phyloP scores from a whole-genome alignment of 1,140 invertebrate species.

The Steinernema khuongi region DNA sequence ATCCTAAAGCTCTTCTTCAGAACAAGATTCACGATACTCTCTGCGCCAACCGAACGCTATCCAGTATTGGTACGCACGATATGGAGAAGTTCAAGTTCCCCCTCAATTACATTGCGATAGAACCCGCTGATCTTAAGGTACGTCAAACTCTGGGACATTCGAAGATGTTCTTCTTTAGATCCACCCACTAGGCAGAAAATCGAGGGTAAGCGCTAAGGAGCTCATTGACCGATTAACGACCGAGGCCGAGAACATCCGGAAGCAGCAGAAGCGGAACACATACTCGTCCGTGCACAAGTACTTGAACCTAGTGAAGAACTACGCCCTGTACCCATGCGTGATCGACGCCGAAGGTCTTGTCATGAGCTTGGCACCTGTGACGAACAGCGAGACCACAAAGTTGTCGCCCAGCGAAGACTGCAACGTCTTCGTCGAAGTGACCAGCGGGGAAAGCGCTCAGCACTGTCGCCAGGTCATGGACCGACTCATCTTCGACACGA shows the following conservation, averaged over 20 bases:
- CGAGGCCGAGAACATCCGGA: slow-evolving; percentile 6
- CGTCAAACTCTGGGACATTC: not conserved
- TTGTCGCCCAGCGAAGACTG: not conserved
- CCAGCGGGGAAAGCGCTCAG: slow-evolving; percentile 26
- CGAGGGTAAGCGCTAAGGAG: not conserved
- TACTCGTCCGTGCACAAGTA: slow-evolving; percentile 18
- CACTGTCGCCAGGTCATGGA: slow-evolving; percentile 34
- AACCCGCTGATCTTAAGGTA: slow-evolving; percentile 25
- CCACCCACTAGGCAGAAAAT: not conserved
- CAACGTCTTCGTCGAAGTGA: slow-evolving; percentile 27
- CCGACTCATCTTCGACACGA: slow-evolving; percentile 21
- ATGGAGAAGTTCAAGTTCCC: slow-evolving; percentile 19
- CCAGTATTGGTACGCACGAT: slow-evolving; percentile 37
- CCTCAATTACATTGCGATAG: slow-evolving; percentile 30
- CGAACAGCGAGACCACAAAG: slow-evolving; percentile 34
- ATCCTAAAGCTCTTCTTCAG: slow-evolving; percentile 16
- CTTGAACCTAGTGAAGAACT: slow-evolving; percentile 29
- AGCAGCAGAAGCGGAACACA: not conserved
- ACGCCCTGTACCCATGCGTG: slow-evolving; percentile 20
- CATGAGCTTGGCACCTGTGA: slow-evolving; percentile 33
- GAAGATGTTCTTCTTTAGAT: slow-evolving; percentile 25
- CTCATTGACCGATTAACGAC: not conserved
- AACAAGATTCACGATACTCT: slow-evolving; percentile 25
- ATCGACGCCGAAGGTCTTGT: slow-evolving; percentile 33
- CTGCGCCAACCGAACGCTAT: slow-evolving; percentile 29